Percentiles rank a stretch among this genome's conserved stretches.
Evolutionary conservation across 2,888 invertebrate species (phyloP).

Genomic region (Leucoma salicis): DNA sequence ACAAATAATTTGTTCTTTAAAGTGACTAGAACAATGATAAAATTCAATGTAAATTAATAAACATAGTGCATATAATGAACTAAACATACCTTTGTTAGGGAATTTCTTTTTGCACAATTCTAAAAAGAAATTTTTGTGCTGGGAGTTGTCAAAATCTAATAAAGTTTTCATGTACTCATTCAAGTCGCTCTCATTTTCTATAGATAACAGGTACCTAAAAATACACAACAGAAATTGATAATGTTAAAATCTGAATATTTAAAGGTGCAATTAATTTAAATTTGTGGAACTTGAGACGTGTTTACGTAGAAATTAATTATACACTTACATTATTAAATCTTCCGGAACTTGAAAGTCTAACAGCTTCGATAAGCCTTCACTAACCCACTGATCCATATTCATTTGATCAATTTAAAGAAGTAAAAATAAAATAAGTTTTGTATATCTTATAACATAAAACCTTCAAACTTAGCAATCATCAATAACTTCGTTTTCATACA

Average conservation of each 20-base stretch:
- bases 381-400: slow-evolving; percentile 85
- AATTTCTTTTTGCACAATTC: slow-evolving; percentile 82
- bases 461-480: too few relatives aligned
- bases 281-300: not conserved
- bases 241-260: too few relatives aligned
- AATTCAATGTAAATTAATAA: not conserved
- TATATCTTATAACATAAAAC: too few relatives aligned
- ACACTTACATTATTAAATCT: slow-evolving; percentile 85
- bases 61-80: not conserved
- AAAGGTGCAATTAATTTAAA: too few relatives aligned
- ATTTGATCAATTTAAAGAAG: not conserved
- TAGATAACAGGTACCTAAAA: slow-evolving; percentile 87
- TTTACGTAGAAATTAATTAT: not conserved
- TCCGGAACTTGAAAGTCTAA: slow-evolving; percentile 86
- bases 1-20: too few relatives aligned
- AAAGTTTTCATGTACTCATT: slow-evolving; percentile 90
- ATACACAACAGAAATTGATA: not conserved
- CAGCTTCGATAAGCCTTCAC: slow-evolving; percentile 84
- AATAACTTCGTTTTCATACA: too few relatives aligned
- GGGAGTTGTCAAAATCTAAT: slow-evolving; percentile 84
- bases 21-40: too few relatives aligned
- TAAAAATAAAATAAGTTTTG: too few relatives aligned
- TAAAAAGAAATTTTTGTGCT: slow-evolving; percentile 85
- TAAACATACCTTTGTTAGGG: slow-evolving; percentile 54
- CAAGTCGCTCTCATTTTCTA: slow-evolving; percentile 87